Conservation (phyloP, 2,797 vertebrate genomes). For the Clamator glandarius region DNA sequence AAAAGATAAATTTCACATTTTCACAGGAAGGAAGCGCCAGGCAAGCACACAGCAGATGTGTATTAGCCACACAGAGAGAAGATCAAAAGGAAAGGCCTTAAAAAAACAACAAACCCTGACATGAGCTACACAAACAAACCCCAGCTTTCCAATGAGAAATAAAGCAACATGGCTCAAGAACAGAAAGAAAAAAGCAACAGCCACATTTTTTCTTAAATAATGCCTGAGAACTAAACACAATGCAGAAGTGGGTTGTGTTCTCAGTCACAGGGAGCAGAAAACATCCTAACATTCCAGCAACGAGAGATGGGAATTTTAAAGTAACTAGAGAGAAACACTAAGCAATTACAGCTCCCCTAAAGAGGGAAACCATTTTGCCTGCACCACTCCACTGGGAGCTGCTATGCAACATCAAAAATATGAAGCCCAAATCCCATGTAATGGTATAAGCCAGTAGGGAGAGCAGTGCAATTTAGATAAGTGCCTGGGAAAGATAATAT, state of each 20-base stretch:
- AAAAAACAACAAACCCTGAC: neutral
- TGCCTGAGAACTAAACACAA: neutral
- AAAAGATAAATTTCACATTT: neutral
- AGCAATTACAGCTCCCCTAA: neutral
- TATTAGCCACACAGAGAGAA: neutral
- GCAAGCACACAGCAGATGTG: neutral
- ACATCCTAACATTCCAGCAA: neutral
- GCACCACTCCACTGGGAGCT: neutral
- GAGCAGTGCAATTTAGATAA: slow-evolving; percentile 1
- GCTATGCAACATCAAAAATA: neutral
- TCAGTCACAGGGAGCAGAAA: neutral
- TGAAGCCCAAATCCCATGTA: neutral
- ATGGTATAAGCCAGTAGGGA: neutral
- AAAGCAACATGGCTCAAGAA: neutral
- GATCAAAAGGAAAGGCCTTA: slow-evolving; percentile 7
- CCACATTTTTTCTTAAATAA: neutral
- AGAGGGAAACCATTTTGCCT: neutral
- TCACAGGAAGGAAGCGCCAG: neutral
- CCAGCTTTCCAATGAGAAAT: neutral
- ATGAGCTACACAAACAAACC: neutral
- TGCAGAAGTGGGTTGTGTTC: neutral
- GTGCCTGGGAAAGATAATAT: neutral
- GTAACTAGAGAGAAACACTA: neutral
- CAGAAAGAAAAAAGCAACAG: neutral
- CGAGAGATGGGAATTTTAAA: neutral